Evolutionary conservation across 2,797 vertebrate species (phyloP), one percentile per base, ranked within the genome.

Genomic region (Cossypha dichroa): DNA sequence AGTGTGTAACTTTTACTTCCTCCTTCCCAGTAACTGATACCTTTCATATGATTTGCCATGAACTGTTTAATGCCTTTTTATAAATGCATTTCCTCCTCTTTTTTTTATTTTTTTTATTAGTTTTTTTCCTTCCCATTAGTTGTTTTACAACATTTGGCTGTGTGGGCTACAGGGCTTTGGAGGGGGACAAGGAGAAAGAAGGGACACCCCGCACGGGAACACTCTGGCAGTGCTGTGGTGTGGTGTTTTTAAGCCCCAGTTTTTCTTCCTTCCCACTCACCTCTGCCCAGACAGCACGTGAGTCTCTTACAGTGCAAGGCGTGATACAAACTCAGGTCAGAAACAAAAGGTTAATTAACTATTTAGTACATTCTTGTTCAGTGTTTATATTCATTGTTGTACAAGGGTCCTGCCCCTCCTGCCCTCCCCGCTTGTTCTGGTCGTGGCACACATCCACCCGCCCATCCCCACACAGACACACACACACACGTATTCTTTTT

Each of bases 21-120:
- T 72, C 85, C 94, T 97, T 94, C 97, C 98, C 96, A 93, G 97
- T 94, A 97, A 98, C 97, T 77, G 97, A 97, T 98, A 98, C 98
- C 97, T 98, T 96, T 98, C 91, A 92, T 96, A 90, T 96, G 83
- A 95, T 98, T 98, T 98, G 98, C 98, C 98, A 98, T 98, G 98
- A 98, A 98, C 98, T 98, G 97, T 98, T 98, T 95, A 98, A 98
- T 98, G 98, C 98, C 98, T 99, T 98, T 98, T 98, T 98, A 97
- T 96, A 98, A 97, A 98, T 95, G 96, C 95, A 76, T 97, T 98
- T 98, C 95, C 96, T 95, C 91, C 63, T 97, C 79, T 72, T 93
- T 94, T 96, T 94, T 93, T 38, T 38, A 38, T 38, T 36, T 41
- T 85, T 81, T 85, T 95, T 96, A 95, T 93, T 95, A 0, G 13